Conservation (phyloP, 2,888 invertebrate genomes). For the Stenodera caucasica region DNA sequence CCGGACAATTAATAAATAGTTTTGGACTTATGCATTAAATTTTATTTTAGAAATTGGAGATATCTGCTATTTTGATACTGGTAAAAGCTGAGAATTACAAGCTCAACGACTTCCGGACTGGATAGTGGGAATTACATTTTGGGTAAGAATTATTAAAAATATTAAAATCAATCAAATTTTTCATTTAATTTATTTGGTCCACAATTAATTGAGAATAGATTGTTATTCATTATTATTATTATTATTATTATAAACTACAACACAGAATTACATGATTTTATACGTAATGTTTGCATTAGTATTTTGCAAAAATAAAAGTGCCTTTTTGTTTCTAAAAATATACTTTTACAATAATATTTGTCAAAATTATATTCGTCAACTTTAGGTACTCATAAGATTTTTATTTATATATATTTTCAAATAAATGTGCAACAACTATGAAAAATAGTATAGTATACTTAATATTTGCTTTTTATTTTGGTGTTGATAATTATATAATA, state of each 20-base stretch:
- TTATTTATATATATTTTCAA: not conserved
- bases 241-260: conserved; percentile 22
- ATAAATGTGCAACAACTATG: conserved; percentile 1
- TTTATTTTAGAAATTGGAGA: too few relatives aligned
- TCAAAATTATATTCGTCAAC: conserved; percentile 16
- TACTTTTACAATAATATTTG: conserved; percentile 21
- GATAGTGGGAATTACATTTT: too few relatives aligned
- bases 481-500: conserved; percentile 21
- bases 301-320: conserved; percentile 28
- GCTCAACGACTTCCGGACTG: too few relatives aligned
- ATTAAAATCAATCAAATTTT: conserved; percentile 10
- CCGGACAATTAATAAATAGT: too few relatives aligned
- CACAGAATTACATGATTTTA: too few relatives aligned
- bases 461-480: conserved; percentile 7
- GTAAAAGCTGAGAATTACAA: too few relatives aligned
- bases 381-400: conserved; percentile 25
- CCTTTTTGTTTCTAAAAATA: conserved; percentile 21
- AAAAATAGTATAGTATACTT: not conserved
- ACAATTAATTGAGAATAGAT: conserved; percentile 34
- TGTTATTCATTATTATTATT: conserved; percentile 3
- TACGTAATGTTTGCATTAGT: too few relatives aligned
- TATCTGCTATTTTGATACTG: too few relatives aligned
- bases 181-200: conserved; percentile 33
- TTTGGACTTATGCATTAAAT: too few relatives aligned
- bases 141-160: too few relatives aligned